Percentiles rank a stretch among this genome's conserved stretches.
Evolutionary conservation across 2,113 vertebrate species (phyloP).

Genomic region (Montifringilla adamsi): DNA sequence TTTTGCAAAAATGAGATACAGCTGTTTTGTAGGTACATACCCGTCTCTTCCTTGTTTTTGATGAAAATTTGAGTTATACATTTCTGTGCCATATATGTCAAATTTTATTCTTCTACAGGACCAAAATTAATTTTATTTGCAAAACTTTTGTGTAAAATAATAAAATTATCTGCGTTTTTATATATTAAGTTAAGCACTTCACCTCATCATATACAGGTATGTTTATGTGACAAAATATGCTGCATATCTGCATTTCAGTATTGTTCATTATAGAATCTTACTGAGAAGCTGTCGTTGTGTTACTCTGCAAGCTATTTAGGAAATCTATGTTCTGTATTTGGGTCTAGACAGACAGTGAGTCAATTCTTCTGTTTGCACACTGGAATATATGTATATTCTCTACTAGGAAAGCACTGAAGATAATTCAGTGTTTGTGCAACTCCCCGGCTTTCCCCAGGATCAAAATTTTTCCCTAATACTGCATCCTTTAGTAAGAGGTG

Average conservation of each 20-base stretch:
- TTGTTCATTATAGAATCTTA: background rate
- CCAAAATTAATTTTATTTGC: background rate
- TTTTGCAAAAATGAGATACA: background rate
- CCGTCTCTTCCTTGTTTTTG: background rate
- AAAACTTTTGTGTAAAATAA: background rate
- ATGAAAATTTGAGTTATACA: background rate
- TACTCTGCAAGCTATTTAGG: background rate
- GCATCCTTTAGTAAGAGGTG: background rate
- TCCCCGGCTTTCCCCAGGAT: background rate
- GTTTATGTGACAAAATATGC: background rate
- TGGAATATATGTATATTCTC: background rate
- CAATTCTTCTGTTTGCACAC: background rate
- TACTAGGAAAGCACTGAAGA: background rate
- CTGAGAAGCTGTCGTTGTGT: background rate
- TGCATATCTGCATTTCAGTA: background rate
- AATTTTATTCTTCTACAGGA: background rate
- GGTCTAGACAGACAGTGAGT: background rate
- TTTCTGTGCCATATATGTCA: background rate
- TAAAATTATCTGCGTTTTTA: background rate
- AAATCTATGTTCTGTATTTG: background rate
- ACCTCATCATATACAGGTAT: background rate
- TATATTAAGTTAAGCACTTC: background rate
- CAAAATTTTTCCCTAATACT: background rate
- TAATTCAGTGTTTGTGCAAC: background rate
- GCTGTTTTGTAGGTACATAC: background rate